Percentiles rank a stretch among this genome's conserved stretches.
These are phyloP conservation scores for Stictocephala bisonia DNA, from an alignment of 2,888 invertebrate genomes.

Conservation along the genomic window DNA sequence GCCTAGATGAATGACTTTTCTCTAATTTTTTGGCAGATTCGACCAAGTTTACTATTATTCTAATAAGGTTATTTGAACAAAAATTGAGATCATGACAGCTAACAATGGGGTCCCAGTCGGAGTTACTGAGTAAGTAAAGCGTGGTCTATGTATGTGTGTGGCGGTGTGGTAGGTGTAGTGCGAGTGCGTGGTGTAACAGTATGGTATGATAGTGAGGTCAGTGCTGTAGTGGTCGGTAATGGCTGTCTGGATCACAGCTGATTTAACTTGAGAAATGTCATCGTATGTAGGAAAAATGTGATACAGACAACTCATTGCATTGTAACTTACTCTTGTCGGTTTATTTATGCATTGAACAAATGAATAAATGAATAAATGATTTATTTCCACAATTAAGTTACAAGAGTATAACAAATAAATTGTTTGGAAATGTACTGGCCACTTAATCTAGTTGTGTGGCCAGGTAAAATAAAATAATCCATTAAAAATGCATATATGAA, in stretches of 20 bases:
- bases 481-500: too few relatives aligned
- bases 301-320: constrained; percentile 8
- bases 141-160: background rate
- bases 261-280: background rate
- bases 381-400: too few relatives aligned
- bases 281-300: constrained; percentile 20
- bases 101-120: background rate
- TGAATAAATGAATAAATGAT: too few relatives aligned
- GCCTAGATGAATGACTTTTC: too few relatives aligned
- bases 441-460: too few relatives aligned
- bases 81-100: constrained; percentile 13
- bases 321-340: constrained; percentile 19
- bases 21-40: background rate
- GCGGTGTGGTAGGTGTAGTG: background rate
- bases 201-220: background rate
- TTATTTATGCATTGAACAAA: constrained; percentile 15
- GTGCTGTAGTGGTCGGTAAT: constrained; percentile 32
- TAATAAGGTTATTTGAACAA: background rate
- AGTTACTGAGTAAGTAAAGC: constrained; percentile 2
- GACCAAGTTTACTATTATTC: background rate
- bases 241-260: constrained; percentile 23
- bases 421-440: too few relatives aligned
- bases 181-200: background rate
- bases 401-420: too few relatives aligned
- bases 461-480: too few relatives aligned